A percentile compares a stretch with the other conserved stretches of the same genome.
These are phyloP conservation scores for Salmo trutta DNA, from an alignment of 2,797 vertebrate genomes.

Conservation along the genomic window DNA sequence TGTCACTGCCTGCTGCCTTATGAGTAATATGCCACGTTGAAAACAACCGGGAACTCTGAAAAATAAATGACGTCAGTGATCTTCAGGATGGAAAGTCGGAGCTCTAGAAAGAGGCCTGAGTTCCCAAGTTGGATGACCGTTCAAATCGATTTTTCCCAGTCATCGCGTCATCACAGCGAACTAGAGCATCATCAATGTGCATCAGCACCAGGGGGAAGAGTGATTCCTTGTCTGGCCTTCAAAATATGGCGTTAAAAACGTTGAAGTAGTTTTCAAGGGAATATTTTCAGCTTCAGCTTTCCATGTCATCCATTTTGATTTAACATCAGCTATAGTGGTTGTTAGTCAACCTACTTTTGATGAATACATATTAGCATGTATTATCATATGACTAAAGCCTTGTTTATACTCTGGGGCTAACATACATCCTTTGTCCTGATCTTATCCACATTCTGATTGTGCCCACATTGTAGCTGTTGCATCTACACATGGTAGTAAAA, in stretches of 20 bases:
- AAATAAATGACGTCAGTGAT: too few species aligned
- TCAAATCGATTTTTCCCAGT: too few species aligned
- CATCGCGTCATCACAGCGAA: too few species aligned
- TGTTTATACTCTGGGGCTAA: too few species aligned
- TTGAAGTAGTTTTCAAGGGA: neutral
- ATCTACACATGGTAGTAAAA: too few species aligned
- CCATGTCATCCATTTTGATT: neutral
- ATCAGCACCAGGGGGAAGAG: neutral
- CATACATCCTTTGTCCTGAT: too few species aligned
- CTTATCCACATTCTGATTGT: too few species aligned
- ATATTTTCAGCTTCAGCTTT: neutral
- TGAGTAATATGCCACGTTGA: slow-evolving; percentile 2
- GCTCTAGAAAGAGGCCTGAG: too few species aligned
- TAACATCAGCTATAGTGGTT: neutral
- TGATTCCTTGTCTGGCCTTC: too few species aligned
- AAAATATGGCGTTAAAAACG: neutral
- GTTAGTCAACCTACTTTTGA: neutral
- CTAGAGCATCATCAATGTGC: slow-evolving; percentile 9
- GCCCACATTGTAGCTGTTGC: too few species aligned
- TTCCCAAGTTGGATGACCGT: too few species aligned
- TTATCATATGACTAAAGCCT: neutral
- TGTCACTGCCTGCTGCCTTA: neutral
- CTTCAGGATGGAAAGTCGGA: too few species aligned
- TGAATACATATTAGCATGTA: neutral
- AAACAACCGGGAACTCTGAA: neutral